Percentiles rank a stretch among this genome's conserved stretches.
phyloP scores from a whole-genome alignment of 1,140 invertebrate genomes.

The Medauroidea extradentata region DNA sequence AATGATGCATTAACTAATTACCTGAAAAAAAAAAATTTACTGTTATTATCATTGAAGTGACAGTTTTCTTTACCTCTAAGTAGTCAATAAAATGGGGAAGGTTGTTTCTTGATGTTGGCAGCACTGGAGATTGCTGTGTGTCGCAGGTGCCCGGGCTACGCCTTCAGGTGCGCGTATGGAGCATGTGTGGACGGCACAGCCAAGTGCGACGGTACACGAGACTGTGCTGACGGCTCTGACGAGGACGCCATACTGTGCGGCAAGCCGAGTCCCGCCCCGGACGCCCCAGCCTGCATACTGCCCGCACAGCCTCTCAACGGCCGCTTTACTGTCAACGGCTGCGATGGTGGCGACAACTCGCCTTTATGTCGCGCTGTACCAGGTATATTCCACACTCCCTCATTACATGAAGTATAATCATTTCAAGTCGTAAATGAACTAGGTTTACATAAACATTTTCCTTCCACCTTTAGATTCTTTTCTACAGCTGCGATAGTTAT shows the following conservation, averaged over 20 bases:
- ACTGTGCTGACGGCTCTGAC: conserved; percentile 56
- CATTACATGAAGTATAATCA: too few species aligned
- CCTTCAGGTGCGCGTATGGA: conserved; percentile 50
- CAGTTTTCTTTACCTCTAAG: background rate
- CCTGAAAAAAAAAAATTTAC: too few species aligned
- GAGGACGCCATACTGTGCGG: conserved; percentile 33
- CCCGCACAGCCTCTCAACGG: conserved; percentile 26
- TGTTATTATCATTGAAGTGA: too few species aligned
- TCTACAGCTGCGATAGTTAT: too few species aligned
- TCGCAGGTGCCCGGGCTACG: conserved; percentile 30
- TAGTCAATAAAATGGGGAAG: background rate
- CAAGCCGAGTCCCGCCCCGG: background rate
- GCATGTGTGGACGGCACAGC: conserved; percentile 47
- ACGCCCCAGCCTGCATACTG: conserved; percentile 19
- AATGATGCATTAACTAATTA: too few species aligned
- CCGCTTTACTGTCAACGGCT: conserved; percentile 26
- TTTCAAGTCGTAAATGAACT: too few species aligned
- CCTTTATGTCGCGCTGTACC: conserved; percentile 23
- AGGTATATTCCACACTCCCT: too few species aligned
- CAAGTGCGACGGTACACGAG: conserved; percentile 51
- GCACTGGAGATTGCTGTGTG: background rate
- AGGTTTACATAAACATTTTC: too few species aligned
- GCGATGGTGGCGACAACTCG: conserved; percentile 19
- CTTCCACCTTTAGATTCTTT: too few species aligned
- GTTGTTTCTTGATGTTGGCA: background rate